Evolutionary conservation across 2,888 invertebrate species (phyloP), one percentile per base, ranked within the genome.

Genomic region (Synanthedon andrenaeformis): DNA sequence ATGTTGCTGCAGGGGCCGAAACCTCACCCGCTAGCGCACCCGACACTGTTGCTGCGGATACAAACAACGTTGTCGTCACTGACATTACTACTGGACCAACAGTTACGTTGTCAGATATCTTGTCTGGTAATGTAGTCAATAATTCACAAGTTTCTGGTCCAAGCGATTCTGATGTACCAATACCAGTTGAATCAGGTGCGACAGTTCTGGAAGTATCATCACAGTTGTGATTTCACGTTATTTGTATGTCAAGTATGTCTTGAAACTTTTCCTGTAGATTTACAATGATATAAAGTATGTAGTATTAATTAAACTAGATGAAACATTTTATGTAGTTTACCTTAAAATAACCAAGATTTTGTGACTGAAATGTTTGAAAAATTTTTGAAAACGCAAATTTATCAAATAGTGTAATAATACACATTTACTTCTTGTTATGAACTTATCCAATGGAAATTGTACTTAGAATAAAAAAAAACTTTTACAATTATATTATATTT

Each of bases 161-260:
- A 12, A 42, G 59, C 17, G 49, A 28, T 6, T 54, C 57, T 17
- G 60, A 54, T 49, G 54, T 74, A 12, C 57, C 67, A 11, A 52
- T 73, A 42, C 72, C 75, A 12, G 61, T 60, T 14, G 83, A 84
- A 64, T 57, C 65, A 3, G 82, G 79, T 48, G 83, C 85, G 17
- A 61, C 74, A 13, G 64, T 85, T 13, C 62, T 85, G 54, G 81
- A 83, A 58, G 69, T 83, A 53, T 69, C 68, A 42, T 60, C 69
- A 53, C 83, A 83, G 61, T 74, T 35, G 35, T 35, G 35, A 35
- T 35, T 35, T 10, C 8, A 35, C 3, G 35, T 35, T 10, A 35
- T 35, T 35, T 35, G 35, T 35, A 8, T 35, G 35, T 35, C 35
- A 35, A 35, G 35, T 35, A 10, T 10, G 35, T 35, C 35, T 35